Evolutionary conservation across 2,113 vertebrate genomes (phyloP).

Genomic region (Chaenocephalus aceratus): DNA sequence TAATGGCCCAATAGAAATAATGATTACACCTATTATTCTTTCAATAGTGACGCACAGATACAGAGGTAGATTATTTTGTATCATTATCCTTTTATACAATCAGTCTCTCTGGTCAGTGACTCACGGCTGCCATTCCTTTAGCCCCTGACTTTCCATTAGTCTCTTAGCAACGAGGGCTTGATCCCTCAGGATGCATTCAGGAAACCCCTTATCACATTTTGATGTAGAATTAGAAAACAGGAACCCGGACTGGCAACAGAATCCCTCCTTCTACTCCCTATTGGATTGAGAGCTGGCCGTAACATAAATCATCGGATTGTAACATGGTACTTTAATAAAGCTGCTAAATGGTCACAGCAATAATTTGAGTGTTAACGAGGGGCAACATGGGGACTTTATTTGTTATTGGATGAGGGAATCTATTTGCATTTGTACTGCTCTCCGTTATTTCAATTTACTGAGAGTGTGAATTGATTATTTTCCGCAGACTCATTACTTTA

Average conservation of each 20-base stretch:
- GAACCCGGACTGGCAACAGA: conserved; percentile 36
- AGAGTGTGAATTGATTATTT: background rate
- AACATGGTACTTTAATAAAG: conserved; percentile 11
- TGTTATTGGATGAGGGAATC: background rate
- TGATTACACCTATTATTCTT: conserved; percentile 5
- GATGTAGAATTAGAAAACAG: conserved; percentile 70
- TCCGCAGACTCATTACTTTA: background rate
- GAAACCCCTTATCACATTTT: conserved; percentile 59
- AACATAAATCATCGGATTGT: background rate
- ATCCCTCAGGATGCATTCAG: conserved; percentile 56
- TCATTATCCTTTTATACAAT: conserved; percentile 13
- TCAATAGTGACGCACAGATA: background rate
- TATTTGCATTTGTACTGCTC: background rate
- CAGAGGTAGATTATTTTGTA: background rate
- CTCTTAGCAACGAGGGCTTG: conserved; percentile 67
- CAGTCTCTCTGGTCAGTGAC: conserved; percentile 50
- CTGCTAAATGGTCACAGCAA: background rate
- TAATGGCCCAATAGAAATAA: background rate
- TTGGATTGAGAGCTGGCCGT: background rate
- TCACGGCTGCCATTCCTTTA: conserved; percentile 63
- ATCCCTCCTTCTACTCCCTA: conserved; percentile 24
- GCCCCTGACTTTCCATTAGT: conserved; percentile 68
- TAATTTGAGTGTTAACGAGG: background rate
- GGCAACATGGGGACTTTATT: background rate
- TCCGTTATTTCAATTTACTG: background rate